phyloP scores from a whole-genome alignment of 2,113 vertebrate genomes.

The Pandion haliaetus region DNA sequence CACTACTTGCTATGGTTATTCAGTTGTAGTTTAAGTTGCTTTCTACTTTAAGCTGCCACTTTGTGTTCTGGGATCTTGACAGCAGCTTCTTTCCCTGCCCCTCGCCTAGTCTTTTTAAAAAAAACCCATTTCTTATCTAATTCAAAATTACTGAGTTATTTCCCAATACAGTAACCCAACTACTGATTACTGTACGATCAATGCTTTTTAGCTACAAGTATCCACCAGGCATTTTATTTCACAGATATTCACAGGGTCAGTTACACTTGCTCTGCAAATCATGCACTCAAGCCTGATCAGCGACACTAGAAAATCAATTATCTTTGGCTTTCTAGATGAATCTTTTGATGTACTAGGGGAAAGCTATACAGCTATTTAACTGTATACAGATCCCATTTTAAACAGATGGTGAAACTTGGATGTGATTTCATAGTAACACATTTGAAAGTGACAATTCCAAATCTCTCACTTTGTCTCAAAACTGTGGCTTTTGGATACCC shows the following conservation, averaged over 20 bases:
- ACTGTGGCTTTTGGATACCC: slow-evolving; percentile 1
- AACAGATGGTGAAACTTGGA: slow-evolving; percentile 58
- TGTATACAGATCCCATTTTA: not conserved
- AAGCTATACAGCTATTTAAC: not conserved
- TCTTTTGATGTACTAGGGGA: not conserved
- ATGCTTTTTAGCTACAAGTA: not conserved
- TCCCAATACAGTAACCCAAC: not conserved
- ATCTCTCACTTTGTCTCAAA: slow-evolving; percentile 37
- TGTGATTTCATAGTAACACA: slow-evolving; percentile 45
- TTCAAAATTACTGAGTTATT: not conserved
- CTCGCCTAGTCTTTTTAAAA: not conserved
- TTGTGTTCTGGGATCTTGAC: not conserved
- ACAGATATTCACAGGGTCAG: not conserved
- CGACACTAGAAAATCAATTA: not conserved
- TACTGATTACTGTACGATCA: not conserved
- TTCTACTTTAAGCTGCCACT: not conserved
- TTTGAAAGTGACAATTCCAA: slow-evolving; percentile 36
- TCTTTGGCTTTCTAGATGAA: not conserved
- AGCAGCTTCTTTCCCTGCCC: accelerated
- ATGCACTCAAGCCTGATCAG: not conserved
- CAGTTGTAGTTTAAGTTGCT: not conserved
- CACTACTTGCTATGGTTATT: not conserved
- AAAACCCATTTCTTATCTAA: not conserved
- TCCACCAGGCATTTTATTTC: not conserved
- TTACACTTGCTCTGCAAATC: not conserved